These are phyloP conservation scores for Hydrotaea diabolus DNA, from an alignment of 2,888 invertebrate genomes.

Conservation along the genomic window DNA sequence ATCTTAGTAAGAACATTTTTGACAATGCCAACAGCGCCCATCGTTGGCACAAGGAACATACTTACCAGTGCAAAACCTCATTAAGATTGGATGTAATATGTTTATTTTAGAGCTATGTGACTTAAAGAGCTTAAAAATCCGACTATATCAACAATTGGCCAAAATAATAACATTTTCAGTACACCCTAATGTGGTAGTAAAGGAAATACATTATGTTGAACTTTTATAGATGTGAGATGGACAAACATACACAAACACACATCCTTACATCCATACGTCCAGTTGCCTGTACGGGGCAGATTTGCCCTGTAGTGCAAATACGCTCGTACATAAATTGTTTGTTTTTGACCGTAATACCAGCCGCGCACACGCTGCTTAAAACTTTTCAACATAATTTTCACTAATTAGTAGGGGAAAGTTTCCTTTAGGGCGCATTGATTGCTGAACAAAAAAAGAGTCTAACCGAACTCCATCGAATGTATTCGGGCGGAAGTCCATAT, in stretches of 20 bases:
- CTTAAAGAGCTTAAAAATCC: too few species aligned
- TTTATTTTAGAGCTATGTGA: too few species aligned
- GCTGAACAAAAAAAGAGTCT: neutral
- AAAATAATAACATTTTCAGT: too few species aligned
- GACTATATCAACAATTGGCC: too few species aligned
- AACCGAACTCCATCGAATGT: neutral
- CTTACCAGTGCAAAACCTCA: too few species aligned
- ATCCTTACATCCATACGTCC: neutral
- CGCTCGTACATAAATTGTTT: neutral
- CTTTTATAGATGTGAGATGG: neutral
- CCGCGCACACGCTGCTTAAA: neutral
- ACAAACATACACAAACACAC: conserved; percentile 6
- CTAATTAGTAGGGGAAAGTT: conserved; percentile 25
- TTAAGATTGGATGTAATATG: too few species aligned
- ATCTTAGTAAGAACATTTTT: too few species aligned
- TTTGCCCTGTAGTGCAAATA: neutral
- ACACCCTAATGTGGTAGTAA: conserved; percentile 10
- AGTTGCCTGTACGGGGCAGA: too few species aligned
- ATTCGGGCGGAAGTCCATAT: neutral
- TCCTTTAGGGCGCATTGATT: conserved; percentile 16
- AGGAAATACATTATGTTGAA: conserved; percentile 14
- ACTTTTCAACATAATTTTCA: conserved; percentile 27
- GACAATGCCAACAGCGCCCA: too few species aligned
- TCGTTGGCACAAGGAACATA: too few species aligned
- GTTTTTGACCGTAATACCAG: neutral